A percentile compares a stretch with the other conserved stretches of the same genome.
phyloP scores from a whole-genome alignment of 1,140 invertebrate species.

The Brachionus calyciflorus region DNA sequence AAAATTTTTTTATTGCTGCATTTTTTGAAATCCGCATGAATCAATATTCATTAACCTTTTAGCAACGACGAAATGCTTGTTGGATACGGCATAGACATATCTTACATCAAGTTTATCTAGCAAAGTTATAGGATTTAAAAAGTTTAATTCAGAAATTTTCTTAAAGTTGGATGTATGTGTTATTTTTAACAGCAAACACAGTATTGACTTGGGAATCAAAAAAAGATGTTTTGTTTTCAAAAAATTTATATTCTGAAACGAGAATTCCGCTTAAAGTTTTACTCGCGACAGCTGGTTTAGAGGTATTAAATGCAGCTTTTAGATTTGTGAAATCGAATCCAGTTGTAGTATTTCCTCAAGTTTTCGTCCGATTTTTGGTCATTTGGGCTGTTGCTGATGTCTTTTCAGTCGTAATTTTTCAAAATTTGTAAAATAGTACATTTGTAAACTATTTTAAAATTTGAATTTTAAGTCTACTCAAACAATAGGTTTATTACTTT shows the following conservation, averaged over 20 bases:
- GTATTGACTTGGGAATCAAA: not conserved
- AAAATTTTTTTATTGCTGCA: too few relatives aligned
- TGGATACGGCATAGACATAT: too few relatives aligned
- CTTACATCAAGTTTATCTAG: too few relatives aligned
- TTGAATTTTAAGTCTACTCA: constrained; percentile 54
- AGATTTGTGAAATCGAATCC: constrained; percentile 79
- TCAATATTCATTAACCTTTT: too few relatives aligned
- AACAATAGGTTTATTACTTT: constrained; percentile 65
- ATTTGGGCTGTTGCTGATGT: constrained; percentile 76
- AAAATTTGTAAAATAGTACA: not conserved
- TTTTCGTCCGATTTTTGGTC: constrained; percentile 81
- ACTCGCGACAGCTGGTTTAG: constrained; percentile 82
- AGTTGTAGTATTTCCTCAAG: constrained; percentile 77
- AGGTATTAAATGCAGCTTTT: constrained; percentile 76
- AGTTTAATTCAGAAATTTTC: not conserved
- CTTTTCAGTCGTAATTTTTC: constrained; percentile 54
- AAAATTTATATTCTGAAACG: constrained; percentile 1
- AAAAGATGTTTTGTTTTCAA: not conserved
- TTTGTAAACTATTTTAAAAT: not conserved
- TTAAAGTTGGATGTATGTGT: constrained; percentile 18
- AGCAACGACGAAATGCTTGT: too few relatives aligned
- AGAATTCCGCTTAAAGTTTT: not conserved
- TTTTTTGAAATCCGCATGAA: too few relatives aligned
- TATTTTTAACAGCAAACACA: not conserved
- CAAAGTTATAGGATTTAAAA: too few relatives aligned